Evolutionary conservation across 2,888 invertebrate genomes (phyloP).

Genomic region (Byasa hedistus): DNA sequence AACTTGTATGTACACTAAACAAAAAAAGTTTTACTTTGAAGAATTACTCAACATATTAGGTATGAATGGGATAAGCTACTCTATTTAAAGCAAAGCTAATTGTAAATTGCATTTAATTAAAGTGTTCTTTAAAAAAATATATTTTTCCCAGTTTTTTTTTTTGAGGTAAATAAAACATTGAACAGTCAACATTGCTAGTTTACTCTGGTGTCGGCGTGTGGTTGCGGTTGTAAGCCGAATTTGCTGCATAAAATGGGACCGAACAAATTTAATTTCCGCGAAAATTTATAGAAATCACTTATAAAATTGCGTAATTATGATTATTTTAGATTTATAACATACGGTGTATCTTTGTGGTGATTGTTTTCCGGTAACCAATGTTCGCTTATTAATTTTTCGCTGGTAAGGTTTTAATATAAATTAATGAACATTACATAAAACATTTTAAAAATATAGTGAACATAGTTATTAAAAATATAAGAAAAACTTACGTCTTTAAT

Average conservation of each 20-base stretch:
- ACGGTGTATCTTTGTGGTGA: slow-evolving; percentile 28
- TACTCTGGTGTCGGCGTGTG: slow-evolving; percentile 24
- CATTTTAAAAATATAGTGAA: neutral
- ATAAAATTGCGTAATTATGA: slow-evolving; percentile 29
- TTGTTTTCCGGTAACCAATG: slow-evolving; percentile 27
- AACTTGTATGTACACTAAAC: neutral
- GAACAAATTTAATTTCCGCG: slow-evolving; percentile 22
- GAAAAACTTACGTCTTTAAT: neutral
- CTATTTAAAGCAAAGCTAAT: neutral
- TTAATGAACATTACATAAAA: slow-evolving; percentile 3
- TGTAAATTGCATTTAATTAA: neutral
- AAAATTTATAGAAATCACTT: slow-evolving; percentile 27
- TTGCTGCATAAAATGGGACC: slow-evolving; percentile 30
- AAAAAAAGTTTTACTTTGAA: too few species aligned
- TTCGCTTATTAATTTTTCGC: slow-evolving; percentile 21
- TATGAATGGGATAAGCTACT: too few species aligned
- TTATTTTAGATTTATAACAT: slow-evolving; percentile 30
- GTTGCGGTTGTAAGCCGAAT: slow-evolving; percentile 28
- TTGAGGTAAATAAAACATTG: slow-evolving; percentile 12
- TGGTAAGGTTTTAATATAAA: slow-evolving; percentile 29
- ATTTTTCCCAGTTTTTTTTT: neutral
- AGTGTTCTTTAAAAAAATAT: neutral
- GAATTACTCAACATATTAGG: too few species aligned
- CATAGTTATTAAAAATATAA: neutral
- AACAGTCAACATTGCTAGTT: slow-evolving; percentile 26